A percentile compares a stretch with the other conserved stretches of the same genome.
Conservation (phyloP, 2,888 invertebrate genomes). For the Alcis repandata region DNA sequence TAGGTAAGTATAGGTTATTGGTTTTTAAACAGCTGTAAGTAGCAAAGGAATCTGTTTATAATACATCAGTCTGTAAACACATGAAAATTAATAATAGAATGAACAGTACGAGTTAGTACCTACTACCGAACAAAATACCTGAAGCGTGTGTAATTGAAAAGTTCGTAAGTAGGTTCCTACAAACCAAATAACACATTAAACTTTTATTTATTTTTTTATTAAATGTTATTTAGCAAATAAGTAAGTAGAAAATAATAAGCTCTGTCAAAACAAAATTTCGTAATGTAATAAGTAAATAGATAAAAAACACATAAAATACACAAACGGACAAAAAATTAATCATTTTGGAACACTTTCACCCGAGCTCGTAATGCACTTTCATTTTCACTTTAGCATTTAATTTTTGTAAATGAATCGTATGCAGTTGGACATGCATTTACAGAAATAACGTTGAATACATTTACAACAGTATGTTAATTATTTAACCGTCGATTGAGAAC, state of each 20-base stretch:
- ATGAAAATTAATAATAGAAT: neutral
- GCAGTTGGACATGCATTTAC: conserved; percentile 1
- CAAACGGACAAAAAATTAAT: too few species aligned
- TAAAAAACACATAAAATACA: too few species aligned
- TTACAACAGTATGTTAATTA: too few species aligned
- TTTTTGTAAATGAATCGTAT: neutral
- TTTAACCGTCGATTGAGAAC: too few species aligned
- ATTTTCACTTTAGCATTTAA: conserved; percentile 12
- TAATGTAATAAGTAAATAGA: neutral
- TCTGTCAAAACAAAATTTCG: too few species aligned
- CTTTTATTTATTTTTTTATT: too few species aligned
- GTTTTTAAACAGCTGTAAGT: neutral
- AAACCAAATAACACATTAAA: neutral
- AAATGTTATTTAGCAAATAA: too few species aligned
- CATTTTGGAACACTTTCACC: conserved; percentile 24
- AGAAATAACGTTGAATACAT: too few species aligned
- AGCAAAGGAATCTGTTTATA: neutral
- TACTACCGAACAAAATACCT: neutral
- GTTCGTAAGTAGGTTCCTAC: neutral
- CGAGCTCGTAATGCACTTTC: conserved; percentile 20
- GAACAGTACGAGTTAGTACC: neutral
- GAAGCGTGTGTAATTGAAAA: neutral
- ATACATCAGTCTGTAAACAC: neutral
- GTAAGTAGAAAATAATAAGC: too few species aligned
- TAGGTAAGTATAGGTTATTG: too few species aligned